These are phyloP conservation scores for Bombus breviceps DNA, from an alignment of 1,140 invertebrate species.

Conservation along the genomic window DNA sequence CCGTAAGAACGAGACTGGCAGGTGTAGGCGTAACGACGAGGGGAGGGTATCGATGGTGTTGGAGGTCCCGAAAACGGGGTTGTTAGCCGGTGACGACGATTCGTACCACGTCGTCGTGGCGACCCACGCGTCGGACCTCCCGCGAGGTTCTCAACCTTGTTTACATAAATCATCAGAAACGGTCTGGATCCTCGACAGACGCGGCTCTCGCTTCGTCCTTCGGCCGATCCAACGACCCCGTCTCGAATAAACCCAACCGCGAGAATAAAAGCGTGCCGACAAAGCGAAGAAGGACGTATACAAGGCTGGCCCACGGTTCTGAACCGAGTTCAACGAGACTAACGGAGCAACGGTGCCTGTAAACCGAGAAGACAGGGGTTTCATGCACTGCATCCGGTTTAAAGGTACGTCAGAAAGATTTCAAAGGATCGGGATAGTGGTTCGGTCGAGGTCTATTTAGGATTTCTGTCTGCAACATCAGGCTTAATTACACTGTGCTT, in stretches of 20 bases:
- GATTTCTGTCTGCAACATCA: no score
- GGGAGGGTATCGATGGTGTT: conserved; percentile 1
- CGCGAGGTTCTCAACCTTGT: conserved; percentile 63
- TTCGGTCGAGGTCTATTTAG: no score
- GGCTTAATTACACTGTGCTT: no score
- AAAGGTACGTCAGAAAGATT: no score
- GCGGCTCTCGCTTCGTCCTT: conserved; percentile 33
- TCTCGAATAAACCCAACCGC: conserved; percentile 45
- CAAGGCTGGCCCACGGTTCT: background rate
- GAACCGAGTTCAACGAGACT: background rate
- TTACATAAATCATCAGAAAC: conserved; percentile 62
- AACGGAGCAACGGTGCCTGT: no score
- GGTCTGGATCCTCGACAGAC: conserved; percentile 16
- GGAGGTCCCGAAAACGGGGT: conserved; percentile 12
- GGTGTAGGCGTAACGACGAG: conserved; percentile 7
- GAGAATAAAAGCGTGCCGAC: conserved; percentile 45
- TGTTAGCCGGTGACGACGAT: conserved; percentile 43
- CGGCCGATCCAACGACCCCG: conserved; percentile 51
- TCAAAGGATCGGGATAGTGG: no score
- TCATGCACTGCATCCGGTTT: no score
- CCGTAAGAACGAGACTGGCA: conserved; percentile 17
- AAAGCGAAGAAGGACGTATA: background rate
- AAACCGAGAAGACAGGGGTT: no score
- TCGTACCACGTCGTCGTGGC: conserved; percentile 41
- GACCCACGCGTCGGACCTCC: conserved; percentile 46